Conservation (phyloP, 2,888 invertebrate species). For the Drosophila ustulata region DNA sequence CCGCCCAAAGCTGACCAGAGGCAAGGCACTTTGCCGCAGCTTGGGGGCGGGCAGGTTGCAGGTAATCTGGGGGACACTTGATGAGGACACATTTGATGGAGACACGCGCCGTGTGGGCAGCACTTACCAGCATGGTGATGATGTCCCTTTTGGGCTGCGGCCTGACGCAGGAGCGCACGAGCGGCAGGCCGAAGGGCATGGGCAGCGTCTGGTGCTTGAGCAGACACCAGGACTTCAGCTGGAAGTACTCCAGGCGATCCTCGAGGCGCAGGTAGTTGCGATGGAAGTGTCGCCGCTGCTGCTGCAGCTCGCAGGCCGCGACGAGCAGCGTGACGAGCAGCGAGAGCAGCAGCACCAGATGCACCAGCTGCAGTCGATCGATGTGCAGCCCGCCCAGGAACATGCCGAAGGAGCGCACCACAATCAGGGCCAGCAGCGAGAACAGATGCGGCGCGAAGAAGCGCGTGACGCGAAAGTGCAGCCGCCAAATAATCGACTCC, state of each 20-base stretch:
- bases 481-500: slow-evolving; percentile 30
- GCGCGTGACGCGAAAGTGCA: slow-evolving; percentile 42
- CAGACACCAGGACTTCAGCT: slow-evolving; percentile 51
- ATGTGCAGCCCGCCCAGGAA: slow-evolving; percentile 10
- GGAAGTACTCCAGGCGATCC: slow-evolving; percentile 51
- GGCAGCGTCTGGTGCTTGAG: slow-evolving; percentile 43
- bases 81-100: slow-evolving; percentile 4
- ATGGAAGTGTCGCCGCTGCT: slow-evolving; percentile 40
- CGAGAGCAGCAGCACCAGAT: slow-evolving; percentile 26
- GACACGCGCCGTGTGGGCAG: not conserved
- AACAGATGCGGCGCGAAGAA: slow-evolving; percentile 52
- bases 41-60: slow-evolving; percentile 39
- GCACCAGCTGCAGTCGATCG: slow-evolving; percentile 37
- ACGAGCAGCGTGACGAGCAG: slow-evolving; percentile 30
- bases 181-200: slow-evolving; percentile 57
- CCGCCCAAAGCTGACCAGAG: slow-evolving; percentile 25
- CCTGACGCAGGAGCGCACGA: slow-evolving; percentile 24
- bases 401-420: no score
- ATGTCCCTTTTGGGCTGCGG: slow-evolving; percentile 44
- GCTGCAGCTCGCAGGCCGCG: slow-evolving; percentile 40
- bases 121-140: slow-evolving; percentile 56
- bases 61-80: slow-evolving; percentile 31
- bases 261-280: slow-evolving; percentile 29
- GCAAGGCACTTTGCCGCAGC: slow-evolving; percentile 13
- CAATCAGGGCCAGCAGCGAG: not conserved